A percentile compares a stretch with the other conserved stretches of the same genome.
phyloP scores from a whole-genome alignment of 2,797 vertebrate genomes.

The Pseudochirops corinnae region DNA sequence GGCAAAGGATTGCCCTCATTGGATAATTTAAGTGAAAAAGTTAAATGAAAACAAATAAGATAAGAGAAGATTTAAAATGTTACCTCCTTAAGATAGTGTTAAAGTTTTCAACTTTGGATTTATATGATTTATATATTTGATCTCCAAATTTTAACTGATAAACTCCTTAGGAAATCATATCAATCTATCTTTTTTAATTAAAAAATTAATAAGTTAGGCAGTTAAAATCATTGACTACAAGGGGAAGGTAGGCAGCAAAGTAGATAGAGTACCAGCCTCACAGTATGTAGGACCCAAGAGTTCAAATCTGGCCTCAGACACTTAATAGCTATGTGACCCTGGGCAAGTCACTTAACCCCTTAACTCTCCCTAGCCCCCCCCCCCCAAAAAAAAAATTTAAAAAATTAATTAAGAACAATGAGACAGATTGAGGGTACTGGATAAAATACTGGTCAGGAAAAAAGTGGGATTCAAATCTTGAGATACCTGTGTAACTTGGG shows the following conservation, averaged over 20 bases:
- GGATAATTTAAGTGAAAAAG: constrained; percentile 62
- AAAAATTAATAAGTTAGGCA: not conserved
- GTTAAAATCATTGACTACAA: not conserved
- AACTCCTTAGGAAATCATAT: constrained; percentile 12
- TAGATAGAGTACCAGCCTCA: not conserved
- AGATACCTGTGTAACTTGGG: not conserved
- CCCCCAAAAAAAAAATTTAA: not conserved
- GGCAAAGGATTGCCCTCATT: constrained; percentile 75
- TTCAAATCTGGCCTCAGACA: not conserved
- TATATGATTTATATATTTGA: constrained; percentile 28
- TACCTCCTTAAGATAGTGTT: constrained; percentile 46
- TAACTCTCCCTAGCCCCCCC: not conserved
- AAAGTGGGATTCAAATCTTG: not conserved
- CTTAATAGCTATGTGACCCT: not conserved
- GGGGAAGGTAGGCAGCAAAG: not conserved
- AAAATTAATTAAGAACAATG: not conserved
- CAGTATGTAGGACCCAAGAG: not conserved
- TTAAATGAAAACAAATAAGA: constrained; percentile 73
- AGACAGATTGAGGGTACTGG: not conserved
- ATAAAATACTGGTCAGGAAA: not conserved
- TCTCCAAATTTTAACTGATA: constrained; percentile 45
- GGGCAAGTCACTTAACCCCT: not conserved
- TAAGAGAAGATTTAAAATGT: constrained; percentile 59
- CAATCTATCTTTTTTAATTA: not conserved
- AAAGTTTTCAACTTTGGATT: constrained; percentile 30